Conservation (phyloP, 2,797 vertebrate genomes). For the Gymnothorax javanicus region DNA sequence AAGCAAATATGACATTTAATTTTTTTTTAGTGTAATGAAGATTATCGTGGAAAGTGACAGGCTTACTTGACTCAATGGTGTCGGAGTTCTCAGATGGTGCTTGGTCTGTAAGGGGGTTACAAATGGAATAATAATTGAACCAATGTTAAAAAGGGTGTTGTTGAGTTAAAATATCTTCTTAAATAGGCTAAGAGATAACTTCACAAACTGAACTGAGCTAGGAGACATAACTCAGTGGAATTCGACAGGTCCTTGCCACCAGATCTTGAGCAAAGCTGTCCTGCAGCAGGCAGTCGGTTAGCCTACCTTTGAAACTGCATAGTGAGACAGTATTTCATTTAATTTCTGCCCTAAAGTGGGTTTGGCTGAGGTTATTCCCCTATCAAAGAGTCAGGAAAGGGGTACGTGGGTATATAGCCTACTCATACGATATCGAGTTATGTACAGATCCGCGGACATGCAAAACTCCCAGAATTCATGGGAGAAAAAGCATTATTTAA, state of each 20-base stretch:
- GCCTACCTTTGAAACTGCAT: constrained; percentile 62
- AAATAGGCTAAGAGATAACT: background rate
- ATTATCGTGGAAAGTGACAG: background rate
- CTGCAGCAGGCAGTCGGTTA: constrained; percentile 54
- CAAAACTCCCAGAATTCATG: constrained; percentile 62
- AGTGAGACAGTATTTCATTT: constrained; percentile 67
- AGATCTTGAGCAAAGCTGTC: constrained; percentile 30
- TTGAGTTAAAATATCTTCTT: background rate
- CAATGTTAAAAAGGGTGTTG: background rate
- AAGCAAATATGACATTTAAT: no score
- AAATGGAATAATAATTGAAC: background rate
- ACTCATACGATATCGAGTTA: constrained; percentile 75
- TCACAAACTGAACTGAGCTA: background rate
- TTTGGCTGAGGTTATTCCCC: constrained; percentile 66
- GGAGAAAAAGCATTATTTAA: constrained; percentile 70
- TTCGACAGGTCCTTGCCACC: constrained; percentile 14
- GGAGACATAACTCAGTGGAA: constrained; percentile 14
- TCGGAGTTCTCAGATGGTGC: background rate
- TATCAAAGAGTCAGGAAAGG: constrained; percentile 61
- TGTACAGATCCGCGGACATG: constrained; percentile 66
- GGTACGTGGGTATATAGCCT: constrained; percentile 56
- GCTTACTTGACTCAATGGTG: background rate
- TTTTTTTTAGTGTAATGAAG: background rate
- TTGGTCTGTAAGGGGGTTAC: background rate
- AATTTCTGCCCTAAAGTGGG: constrained; percentile 55